These are phyloP conservation scores for Henicopernis longicauda DNA, from an alignment of 2,113 vertebrate species.

Conservation along the genomic window DNA sequence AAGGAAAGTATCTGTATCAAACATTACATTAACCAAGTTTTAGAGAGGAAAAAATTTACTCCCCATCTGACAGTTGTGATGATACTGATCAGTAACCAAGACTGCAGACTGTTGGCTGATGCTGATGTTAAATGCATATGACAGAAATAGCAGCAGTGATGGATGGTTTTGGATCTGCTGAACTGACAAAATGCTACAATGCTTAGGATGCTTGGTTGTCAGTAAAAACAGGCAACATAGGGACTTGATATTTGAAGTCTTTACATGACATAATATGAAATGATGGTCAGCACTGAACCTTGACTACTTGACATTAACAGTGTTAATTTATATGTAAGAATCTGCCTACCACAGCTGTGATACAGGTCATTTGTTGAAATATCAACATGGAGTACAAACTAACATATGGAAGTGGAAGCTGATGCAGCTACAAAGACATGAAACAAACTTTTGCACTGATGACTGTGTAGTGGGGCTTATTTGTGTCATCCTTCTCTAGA, in stretches of 20 bases:
- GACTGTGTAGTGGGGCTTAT: neutral
- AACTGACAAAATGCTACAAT: conserved; percentile 66
- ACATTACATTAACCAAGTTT: neutral
- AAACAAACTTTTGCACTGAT: neutral
- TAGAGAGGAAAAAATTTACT: neutral
- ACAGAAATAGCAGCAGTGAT: conserved; percentile 74
- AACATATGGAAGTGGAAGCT: neutral
- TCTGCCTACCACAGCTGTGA: conserved; percentile 41
- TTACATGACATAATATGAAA: conserved; percentile 66
- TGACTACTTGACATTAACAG: conserved; percentile 60
- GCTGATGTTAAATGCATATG: conserved; percentile 70
- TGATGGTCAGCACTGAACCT: conserved; percentile 70
- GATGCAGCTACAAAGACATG: neutral
- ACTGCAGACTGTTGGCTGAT: conserved; percentile 60
- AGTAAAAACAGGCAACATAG: conserved; percentile 70
- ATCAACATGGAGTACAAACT: neutral
- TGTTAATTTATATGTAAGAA: conserved; percentile 64
- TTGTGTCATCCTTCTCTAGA: neutral
- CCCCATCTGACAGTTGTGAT: conserved; percentile 22
- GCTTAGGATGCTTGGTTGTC: conserved; percentile 68
- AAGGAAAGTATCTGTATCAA: neutral
- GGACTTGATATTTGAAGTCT: conserved; percentile 61
- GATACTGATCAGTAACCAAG: conserved; percentile 64
- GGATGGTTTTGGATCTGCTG: conserved; percentile 64
- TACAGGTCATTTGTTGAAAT: conserved; percentile 47